These are phyloP conservation scores for Pandemis corylana DNA, from an alignment of 2,888 invertebrate species.

Conservation along the genomic window DNA sequence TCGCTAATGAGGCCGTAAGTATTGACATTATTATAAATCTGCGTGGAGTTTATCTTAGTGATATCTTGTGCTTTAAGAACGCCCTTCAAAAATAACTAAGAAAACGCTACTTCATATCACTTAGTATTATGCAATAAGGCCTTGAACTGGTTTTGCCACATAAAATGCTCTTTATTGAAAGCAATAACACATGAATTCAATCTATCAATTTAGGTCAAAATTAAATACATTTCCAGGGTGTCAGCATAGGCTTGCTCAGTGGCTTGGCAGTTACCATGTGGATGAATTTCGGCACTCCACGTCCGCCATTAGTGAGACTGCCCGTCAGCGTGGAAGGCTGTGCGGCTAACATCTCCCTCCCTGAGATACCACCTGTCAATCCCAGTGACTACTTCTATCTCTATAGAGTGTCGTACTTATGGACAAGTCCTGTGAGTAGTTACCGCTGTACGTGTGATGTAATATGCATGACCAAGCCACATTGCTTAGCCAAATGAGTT, in stretches of 20 bases:
- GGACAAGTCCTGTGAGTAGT: slow-evolving; percentile 85
- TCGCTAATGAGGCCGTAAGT: slow-evolving; percentile 88
- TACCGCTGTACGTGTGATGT: no score
- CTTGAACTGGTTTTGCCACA: neutral
- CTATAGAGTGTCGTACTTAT: slow-evolving; percentile 89
- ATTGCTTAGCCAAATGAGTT: no score
- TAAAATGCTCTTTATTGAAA: neutral
- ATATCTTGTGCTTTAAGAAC: neutral
- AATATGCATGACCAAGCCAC: no score
- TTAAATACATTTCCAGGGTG: slow-evolving; percentile 84
- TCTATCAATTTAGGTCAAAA: neutral
- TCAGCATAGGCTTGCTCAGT: slow-evolving; percentile 86
- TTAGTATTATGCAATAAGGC: slow-evolving; percentile 1
- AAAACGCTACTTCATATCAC: neutral
- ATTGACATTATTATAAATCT: neutral
- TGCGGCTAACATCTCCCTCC: slow-evolving; percentile 58
- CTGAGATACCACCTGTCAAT: slow-evolving; percentile 42
- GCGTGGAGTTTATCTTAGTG: neutral
- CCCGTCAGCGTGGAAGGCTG: slow-evolving; percentile 87
- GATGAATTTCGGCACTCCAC: slow-evolving; percentile 94
- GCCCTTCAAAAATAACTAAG: neutral
- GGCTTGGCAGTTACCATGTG: slow-evolving; percentile 90
- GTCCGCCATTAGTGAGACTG: slow-evolving; percentile 84
- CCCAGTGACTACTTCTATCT: slow-evolving; percentile 85
- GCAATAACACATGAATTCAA: neutral